phyloP scores from a whole-genome alignment of 2,113 vertebrate species.

The Lepus timidus region DNA sequence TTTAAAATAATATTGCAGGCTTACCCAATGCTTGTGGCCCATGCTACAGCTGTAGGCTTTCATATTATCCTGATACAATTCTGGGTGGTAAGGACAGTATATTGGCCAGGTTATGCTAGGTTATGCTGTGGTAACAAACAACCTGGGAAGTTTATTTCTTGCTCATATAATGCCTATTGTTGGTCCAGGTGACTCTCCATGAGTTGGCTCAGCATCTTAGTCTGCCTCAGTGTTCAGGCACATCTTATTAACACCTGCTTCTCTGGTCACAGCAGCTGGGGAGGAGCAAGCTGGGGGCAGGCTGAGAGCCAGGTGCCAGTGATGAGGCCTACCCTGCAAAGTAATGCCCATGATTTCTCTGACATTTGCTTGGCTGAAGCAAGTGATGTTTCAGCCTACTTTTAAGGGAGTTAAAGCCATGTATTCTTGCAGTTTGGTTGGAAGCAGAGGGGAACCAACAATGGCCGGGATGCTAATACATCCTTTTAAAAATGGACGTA shows the following conservation, averaged over 20 bases:
- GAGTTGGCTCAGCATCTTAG: not conserved
- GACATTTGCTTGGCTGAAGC: constrained; percentile 13
- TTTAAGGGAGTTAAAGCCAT: not conserved
- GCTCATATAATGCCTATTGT: not conserved
- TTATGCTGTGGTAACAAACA: not conserved
- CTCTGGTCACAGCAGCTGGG: accelerated
- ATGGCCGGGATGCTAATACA: not conserved
- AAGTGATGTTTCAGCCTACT: not conserved
- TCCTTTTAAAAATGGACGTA: not conserved
- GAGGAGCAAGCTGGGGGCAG: not conserved
- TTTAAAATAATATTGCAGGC: not conserved
- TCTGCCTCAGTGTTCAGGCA: not conserved
- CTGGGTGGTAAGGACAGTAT: not conserved
- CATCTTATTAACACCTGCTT: not conserved
- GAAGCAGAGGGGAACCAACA: not conserved
- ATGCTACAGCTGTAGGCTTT: not conserved
- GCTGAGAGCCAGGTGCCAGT: not conserved
- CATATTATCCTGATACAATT: not conserved
- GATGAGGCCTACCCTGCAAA: not conserved
- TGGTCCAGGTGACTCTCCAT: not conserved
- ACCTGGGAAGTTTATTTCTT: not conserved
- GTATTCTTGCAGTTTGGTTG: not conserved
- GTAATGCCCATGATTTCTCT: not conserved
- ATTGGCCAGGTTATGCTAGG: not conserved
- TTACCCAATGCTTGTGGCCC: not conserved